Base-by-base conservation (phyloP, 2,113 vertebrate species). In the Podarcis cretensis region DNA sequence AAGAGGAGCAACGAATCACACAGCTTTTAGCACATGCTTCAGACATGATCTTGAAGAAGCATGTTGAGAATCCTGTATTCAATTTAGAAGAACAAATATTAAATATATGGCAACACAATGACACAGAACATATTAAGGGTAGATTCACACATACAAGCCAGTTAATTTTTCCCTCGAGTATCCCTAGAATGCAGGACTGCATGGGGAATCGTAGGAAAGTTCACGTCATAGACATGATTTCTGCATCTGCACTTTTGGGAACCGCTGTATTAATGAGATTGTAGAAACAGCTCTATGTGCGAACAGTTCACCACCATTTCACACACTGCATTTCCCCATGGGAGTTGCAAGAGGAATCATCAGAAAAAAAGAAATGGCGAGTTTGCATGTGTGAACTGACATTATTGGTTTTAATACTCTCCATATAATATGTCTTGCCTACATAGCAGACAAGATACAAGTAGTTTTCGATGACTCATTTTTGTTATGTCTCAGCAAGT, bases 31-130 rank as follows among this genome's bases (percentile, higher is more conserved):
- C 83, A 40, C 82, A 5, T 3, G 57, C 75, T 89, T 74, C 83
- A 0, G 0, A 89, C 84, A 92, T 79, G 85, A 82, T 32, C 5
- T 0, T 63, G 63, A 0, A 0, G 73, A 77, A 73, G 2, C 91
- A 79, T 89, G 73, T 84, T 1, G 5, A 8, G 87, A 89, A 86
- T 85, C 87, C 73, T 65, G 43, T 83, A 93, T 89, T 81, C 35
- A 93, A 91, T 88, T 78, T 75, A 73, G 91, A 93, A 89, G 84
- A 79, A 86, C 4, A 76, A 88, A 90, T 73, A 65, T 91, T 35
- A 59, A 82, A 48, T 3, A 88, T 75, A 77, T 71, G 43, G 30
- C 43, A 86, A 79, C 71, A 81, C 40, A 0, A n/a, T 77, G 81
- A 90, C 75, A 92, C 86, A 88, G 59, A 80, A 32, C 80, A 75